Base-by-base conservation (phyloP, 1,140 invertebrate species). In the Drosophila sp. region DNA sequence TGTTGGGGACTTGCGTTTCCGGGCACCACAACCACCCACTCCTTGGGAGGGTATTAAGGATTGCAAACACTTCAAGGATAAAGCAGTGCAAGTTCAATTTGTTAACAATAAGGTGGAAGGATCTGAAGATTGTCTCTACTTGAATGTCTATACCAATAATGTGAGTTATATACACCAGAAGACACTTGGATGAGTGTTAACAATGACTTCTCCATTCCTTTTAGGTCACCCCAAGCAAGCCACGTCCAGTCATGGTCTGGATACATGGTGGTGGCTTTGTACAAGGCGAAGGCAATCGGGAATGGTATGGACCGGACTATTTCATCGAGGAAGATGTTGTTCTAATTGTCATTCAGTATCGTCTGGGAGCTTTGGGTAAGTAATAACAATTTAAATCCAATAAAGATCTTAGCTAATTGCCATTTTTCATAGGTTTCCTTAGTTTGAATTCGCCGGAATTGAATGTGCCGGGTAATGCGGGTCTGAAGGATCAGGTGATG, bases 231-330 rank as follows among this genome's bases (percentile, higher is more conserved):
- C 90, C 91, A 0, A 65, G 69, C 10, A 90, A 90, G 40, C 70
- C 79, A 30, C 84, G 80, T 11, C 91, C 91, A 10, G 91, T 92
- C 17, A 41, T 92, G 69, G 84, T 92, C 25, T 92, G 90, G 92
- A 93, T 96, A 27, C 95, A 96, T 83, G 96, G 95, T 29, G 95
- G 96, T 72, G 93, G 93, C 41, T 95, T 96, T 67, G 93, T 93
- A 50, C 72, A 91, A 17, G 94, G 95, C 11, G 90, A 92, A 40
- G 87, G 90, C 17, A 87, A 56, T 60, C 73, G 87, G 30, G 90
- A 92, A 17, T 76, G 71, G 68, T 91, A 90, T 58, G 92, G 93
- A 1, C 93, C 94, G 0, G 93, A 94, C 66, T 94, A 95, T 66
- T 94, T 95, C 23, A 93, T 94, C 79, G 93, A 90, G 33, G 77